Evolutionary conservation across 2,797 vertebrate species (phyloP), one percentile per base, ranked within the genome.

Genomic region (Cyclura pinguis): DNA sequence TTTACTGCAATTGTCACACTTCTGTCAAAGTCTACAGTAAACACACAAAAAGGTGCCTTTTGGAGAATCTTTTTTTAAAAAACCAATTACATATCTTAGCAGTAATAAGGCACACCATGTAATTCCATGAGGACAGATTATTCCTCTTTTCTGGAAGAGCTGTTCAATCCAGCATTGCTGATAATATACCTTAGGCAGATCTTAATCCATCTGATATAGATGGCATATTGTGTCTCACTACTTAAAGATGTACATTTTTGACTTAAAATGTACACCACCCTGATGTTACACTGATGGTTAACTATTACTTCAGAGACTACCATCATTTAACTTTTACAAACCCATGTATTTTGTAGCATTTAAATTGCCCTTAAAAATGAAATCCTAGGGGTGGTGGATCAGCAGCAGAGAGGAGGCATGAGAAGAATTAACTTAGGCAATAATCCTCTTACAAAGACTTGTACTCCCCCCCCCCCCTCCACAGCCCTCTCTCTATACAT

Each of bases 21-120:
- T 91, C 0, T 6, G 32, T n/a, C 57, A 86, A 94, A 94, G 88
- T 82, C 55, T 18, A 22, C 52, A 78, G 3, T 38, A 86, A 91
- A 80, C 13, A 62, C 42, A 47, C 2, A 10, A 86, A 80, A 22
- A 67, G 83, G 72, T 14, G 82, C 1, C 82, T 4, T 69, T 69
- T 92, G 85, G 0, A 89, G 16, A 50, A 64, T 55, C 83, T 92
- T 1, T 87, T 88, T 91, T 88, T 90, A 85, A 88, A 89, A 67
- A n/a, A 52, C 13, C 59, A 90, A 93, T 92, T 91, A 80, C 42
- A 84, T 94, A 92, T 91, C 50, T 1, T 22, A 93, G 76, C 6
- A 81, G 86, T 47, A 88, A 13, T 12, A 84, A 32, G 8, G 72
- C 4, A 2, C n/a, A 67, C 47, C 38, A 67, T n/a, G 88, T 77